Conservation (phyloP, 1,140 invertebrate genomes). For the Tetramorium simillimum region DNA sequence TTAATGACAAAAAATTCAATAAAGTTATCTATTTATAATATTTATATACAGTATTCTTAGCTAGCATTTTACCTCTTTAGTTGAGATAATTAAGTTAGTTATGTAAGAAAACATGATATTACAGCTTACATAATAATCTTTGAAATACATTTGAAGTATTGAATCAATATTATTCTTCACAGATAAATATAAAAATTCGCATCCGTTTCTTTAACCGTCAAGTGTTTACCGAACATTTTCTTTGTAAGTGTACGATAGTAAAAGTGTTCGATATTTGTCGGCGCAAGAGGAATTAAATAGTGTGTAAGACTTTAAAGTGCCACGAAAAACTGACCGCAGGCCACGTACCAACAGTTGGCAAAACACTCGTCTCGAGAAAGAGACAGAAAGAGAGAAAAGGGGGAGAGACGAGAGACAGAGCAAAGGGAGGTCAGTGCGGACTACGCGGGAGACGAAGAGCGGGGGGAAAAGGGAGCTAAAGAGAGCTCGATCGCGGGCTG, state of each 20-base stretch:
- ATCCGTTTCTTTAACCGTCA: not conserved
- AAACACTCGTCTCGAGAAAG: conserved; percentile 35
- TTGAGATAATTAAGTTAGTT: not conserved
- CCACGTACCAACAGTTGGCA: conserved; percentile 52
- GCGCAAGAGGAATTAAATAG: not conserved
- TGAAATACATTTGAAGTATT: not conserved
- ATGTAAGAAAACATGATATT: conserved; percentile 6
- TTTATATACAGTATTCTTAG: not conserved
- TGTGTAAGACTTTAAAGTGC: conserved; percentile 15
- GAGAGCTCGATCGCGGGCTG: conserved; percentile 57
- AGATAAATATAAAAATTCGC: not conserved
- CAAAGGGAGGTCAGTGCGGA: conserved; percentile 29
- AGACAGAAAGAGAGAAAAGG: not conserved
- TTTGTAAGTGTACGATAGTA: not conserved
- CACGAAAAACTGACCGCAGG: conserved; percentile 49
- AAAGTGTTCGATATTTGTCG: conserved; percentile 6
- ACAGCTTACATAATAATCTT: not conserved
- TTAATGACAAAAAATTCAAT: not conserved
- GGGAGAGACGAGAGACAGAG: not conserved
- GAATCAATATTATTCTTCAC: conserved; percentile 1
- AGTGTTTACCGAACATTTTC: conserved; percentile 9
- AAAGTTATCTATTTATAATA: not conserved
- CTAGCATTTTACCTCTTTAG: not conserved
- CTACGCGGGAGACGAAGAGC: not conserved
- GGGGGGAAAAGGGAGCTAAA: conserved; percentile 29